A percentile compares a stretch with the other conserved stretches of the same genome.
Conservation (phyloP, 2,797 vertebrate species). For the Cynodonichthys magdalenae region DNA sequence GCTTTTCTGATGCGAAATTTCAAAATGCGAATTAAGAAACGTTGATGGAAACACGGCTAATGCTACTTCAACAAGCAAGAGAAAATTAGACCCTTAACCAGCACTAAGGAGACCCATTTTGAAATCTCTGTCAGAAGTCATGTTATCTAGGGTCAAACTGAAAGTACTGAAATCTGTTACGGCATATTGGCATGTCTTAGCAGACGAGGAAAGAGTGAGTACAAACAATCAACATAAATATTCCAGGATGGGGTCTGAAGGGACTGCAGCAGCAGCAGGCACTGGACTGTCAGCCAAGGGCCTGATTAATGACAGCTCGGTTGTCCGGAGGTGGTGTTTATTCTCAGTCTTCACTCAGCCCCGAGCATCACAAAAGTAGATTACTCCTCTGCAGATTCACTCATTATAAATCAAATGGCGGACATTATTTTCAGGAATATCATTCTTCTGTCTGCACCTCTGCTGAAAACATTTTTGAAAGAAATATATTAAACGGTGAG, state of each 20-base stretch:
- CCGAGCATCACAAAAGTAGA: conserved; percentile 60
- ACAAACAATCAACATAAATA: conserved; percentile 74
- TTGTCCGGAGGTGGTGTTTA: conserved; percentile 70
- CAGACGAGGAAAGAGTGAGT: conserved; percentile 33
- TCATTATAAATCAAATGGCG: conserved; percentile 70
- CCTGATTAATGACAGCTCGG: conserved; percentile 76
- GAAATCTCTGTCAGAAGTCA: conserved; percentile 19
- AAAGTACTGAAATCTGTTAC: conserved; percentile 23
- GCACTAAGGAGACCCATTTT: conserved; percentile 32
- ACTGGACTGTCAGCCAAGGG: conserved; percentile 55
- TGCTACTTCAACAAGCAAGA: conserved; percentile 35
- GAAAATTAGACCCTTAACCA: conserved; percentile 33
- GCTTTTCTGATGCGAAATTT: too few species aligned
- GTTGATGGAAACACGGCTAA: too few species aligned
- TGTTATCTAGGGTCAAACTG: conserved; percentile 28
- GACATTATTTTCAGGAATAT: conserved; percentile 57
- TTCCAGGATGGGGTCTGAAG: conserved; percentile 54
- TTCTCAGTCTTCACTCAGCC: conserved; percentile 52
- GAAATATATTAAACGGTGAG: conserved; percentile 12
- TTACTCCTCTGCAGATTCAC: conserved; percentile 62
- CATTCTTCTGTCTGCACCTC: conserved; percentile 26
- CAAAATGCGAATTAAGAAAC: too few species aligned
- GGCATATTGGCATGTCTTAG: conserved; percentile 29
- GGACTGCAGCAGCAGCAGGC: conserved; percentile 52
- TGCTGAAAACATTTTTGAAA: conserved; percentile 1